phyloP scores from a whole-genome alignment of 92 coral and sea anemone species.

The Zoanthus gigantus region DNA sequence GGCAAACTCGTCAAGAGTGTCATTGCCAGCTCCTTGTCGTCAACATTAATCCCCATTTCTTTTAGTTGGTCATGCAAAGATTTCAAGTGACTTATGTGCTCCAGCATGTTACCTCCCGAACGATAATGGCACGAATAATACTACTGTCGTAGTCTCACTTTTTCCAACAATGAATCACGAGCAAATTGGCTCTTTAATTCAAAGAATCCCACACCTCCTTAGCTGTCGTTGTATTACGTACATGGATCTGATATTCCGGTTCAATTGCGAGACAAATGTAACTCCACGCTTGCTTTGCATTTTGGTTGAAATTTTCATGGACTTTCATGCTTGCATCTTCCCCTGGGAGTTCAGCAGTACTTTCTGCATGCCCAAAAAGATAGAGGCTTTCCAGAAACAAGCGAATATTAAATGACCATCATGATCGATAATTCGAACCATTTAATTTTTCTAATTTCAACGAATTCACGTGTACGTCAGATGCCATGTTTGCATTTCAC shows the following conservation, averaged over 20 bases:
- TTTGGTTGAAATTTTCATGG: too few relatives aligned
- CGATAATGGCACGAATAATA: conserved; percentile 30
- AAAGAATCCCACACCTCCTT: conserved; percentile 42
- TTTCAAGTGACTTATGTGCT: conserved; percentile 22
- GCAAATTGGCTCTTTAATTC: conserved; percentile 39
- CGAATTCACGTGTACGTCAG: conserved; percentile 12
- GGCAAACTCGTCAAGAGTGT: conserved; percentile 41
- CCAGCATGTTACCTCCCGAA: conserved; percentile 39
- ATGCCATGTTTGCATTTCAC: conserved; percentile 23
- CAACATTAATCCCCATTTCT: conserved; percentile 37
- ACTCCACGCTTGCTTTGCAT: conserved; percentile 33
- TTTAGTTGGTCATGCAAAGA: conserved; percentile 45
- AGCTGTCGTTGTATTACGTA: conserved; percentile 33
- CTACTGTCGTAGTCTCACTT: conserved; percentile 48
- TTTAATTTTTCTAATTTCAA: conserved; percentile 20
- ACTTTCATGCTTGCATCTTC: too few relatives aligned
- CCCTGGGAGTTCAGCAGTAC: too few relatives aligned
- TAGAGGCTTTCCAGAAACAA: not conserved
- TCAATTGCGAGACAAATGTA: conserved; percentile 34
- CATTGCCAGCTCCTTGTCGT: conserved; percentile 47
- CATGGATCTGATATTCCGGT: conserved; percentile 37
- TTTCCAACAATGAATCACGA: conserved; percentile 37
- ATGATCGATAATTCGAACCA: not conserved
- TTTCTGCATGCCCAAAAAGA: not conserved
- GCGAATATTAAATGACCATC: not conserved